phyloP scores from a whole-genome alignment of 1,140 invertebrate genomes.

The Drosophila sturtevanti region DNA sequence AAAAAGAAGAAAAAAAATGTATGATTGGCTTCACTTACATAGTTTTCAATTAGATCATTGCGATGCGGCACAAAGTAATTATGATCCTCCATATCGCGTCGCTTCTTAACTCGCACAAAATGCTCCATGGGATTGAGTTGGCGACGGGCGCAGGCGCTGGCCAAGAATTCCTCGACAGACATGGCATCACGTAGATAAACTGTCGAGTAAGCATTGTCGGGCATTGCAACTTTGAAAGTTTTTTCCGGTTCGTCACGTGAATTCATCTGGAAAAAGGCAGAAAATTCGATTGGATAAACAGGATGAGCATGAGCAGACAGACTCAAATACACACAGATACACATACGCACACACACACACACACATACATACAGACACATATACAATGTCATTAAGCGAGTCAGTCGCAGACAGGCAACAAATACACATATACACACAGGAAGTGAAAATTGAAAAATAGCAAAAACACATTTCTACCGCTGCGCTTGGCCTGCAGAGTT shows the following conservation, averaged over 20 bases:
- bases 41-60: constrained; percentile 96
- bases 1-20: too few relatives aligned
- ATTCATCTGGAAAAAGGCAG: constrained; percentile 86
- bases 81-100: constrained; percentile 96
- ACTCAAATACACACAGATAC: constrained; percentile 28
- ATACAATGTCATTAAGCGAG: constrained; percentile 74
- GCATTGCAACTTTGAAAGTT: constrained; percentile 93
- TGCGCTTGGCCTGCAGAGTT: constrained; percentile 29
- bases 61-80: constrained; percentile 97
- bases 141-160: constrained; percentile 94
- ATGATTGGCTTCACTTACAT: constrained; percentile 89
- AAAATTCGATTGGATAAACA: constrained; percentile 81
- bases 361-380: constrained; percentile 27
- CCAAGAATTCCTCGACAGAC: constrained; percentile 97
- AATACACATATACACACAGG: constrained; percentile 36
- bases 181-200: constrained; percentile 94
- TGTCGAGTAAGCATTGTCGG: constrained; percentile 90
- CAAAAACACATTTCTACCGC: constrained; percentile 70
- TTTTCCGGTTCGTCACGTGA: constrained; percentile 93
- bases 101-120: constrained; percentile 97
- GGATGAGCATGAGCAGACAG: constrained; percentile 23
- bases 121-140: constrained; percentile 96
- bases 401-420: constrained; percentile 40
- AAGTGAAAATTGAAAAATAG: constrained; percentile 81
- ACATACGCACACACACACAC: constrained; percentile 31